phyloP scores from a whole-genome alignment of 53 echinoderm and acorn worm genomes.

The Echinometra lucunter region DNA sequence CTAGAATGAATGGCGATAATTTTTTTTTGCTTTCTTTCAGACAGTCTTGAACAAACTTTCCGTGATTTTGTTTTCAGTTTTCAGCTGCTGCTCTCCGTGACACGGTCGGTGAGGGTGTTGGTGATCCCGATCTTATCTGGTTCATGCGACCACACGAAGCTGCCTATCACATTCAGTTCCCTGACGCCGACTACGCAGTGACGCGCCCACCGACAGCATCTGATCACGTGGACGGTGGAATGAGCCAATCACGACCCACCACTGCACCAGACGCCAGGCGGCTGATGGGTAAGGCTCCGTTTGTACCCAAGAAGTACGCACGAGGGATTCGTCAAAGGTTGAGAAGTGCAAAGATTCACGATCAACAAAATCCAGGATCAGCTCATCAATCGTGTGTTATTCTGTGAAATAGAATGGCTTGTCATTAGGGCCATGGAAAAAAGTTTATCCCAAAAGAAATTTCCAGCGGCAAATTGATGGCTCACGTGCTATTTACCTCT shows the following conservation, averaged over 20 bases:
- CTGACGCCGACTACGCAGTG: conserved; percentile 9
- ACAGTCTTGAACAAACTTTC: background rate
- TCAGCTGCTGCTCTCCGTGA: conserved; percentile 75
- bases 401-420: background rate
- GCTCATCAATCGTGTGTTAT: conserved; percentile 3
- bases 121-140: conserved; percentile 88
- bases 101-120: conserved; percentile 75
- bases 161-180: conserved; percentile 63
- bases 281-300: conserved; percentile 66
- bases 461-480: background rate
- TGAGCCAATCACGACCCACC: conserved; percentile 46
- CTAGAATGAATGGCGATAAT: too few species aligned
- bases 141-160: conserved; percentile 95
- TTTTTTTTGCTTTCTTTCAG: too few species aligned
- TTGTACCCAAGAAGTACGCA: conserved; percentile 74
- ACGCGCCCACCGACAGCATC: background rate
- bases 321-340: background rate
- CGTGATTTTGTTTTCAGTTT: too few species aligned
- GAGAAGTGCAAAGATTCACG: conserved; percentile 54
- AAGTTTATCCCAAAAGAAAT: background rate
- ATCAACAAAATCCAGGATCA: background rate
- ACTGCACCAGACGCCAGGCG: conserved; percentile 47
- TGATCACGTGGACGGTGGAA: background rate
- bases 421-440: too few species aligned
- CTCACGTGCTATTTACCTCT: background rate